Conservation (phyloP, 2,888 invertebrate species). For the Cryptophagus acutangulus region DNA sequence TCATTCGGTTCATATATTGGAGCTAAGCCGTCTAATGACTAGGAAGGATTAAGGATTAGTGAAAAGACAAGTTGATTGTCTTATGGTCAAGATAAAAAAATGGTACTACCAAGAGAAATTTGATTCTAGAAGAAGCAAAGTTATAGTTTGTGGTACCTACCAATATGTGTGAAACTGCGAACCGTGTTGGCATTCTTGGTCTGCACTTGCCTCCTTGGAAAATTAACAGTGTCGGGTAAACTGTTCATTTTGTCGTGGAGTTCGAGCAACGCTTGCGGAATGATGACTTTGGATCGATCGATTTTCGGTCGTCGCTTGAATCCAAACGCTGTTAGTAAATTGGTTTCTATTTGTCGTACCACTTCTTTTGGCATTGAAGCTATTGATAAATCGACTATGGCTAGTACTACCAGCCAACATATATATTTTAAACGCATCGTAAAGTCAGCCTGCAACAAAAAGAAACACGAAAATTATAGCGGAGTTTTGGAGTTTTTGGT, state of each 20-base stretch:
- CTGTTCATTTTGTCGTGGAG: constrained; percentile 68
- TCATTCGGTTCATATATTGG: too few species aligned
- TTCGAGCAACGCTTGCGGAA: constrained; percentile 77
- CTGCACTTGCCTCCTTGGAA: constrained; percentile 63
- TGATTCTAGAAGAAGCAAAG: constrained; percentile 2
- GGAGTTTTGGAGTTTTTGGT: neutral
- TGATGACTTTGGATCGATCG: constrained; percentile 50
- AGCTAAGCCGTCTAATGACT: too few species aligned
- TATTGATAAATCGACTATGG: constrained; percentile 25
- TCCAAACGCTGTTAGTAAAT: constrained; percentile 59
- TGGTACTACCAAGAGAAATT: too few species aligned
- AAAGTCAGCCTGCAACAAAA: constrained; percentile 24
- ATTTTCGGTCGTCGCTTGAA: constrained; percentile 53
- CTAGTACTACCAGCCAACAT: constrained; percentile 31
- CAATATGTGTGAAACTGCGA: constrained; percentile 75
- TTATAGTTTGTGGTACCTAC: constrained; percentile 54
- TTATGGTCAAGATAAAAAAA: too few species aligned
- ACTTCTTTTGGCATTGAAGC: constrained; percentile 29
- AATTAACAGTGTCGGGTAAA: constrained; percentile 58
- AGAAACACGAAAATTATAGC: neutral
- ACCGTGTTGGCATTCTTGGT: constrained; percentile 80
- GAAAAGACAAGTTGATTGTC: too few species aligned
- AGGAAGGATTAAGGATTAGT: too few species aligned
- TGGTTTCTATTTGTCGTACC: constrained; percentile 53
- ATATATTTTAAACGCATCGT: constrained; percentile 26